Percentiles rank a stretch among this genome's conserved stretches.
Evolutionary conservation across 2,797 vertebrate genomes (phyloP).

Genomic region (Sebastes miniatus): DNA sequence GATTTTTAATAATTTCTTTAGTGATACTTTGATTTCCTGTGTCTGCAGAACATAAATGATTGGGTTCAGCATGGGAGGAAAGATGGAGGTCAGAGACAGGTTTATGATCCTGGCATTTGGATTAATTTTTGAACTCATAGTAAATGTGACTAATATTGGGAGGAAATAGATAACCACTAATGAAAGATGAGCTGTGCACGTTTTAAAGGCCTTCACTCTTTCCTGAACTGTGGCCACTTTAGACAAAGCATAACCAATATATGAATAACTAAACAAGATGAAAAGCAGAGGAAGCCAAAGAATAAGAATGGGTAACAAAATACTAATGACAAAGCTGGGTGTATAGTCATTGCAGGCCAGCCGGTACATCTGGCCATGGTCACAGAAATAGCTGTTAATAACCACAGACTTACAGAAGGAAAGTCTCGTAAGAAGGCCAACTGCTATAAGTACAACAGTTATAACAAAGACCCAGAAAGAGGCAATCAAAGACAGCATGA

Average conservation of each 20-base stretch:
- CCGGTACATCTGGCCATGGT: constrained; percentile 59
- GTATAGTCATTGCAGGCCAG: constrained; percentile 59
- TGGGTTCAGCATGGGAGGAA: constrained; percentile 72
- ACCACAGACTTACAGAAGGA: constrained; percentile 66
- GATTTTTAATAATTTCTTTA: constrained; percentile 40
- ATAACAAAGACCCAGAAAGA: constrained; percentile 32
- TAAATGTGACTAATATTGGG: constrained; percentile 53
- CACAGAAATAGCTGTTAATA: constrained; percentile 71
- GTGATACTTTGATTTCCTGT: constrained; percentile 64
- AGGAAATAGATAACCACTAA: constrained; percentile 63
- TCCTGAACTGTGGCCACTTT: constrained; percentile 38
- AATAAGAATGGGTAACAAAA: neutral
- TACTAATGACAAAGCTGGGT: neutral
- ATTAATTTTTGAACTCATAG: constrained; percentile 28
- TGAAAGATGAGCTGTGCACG: constrained; percentile 61
- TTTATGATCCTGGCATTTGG: constrained; percentile 69
- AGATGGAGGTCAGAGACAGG: constrained; percentile 43
- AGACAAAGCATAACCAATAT: constrained; percentile 37
- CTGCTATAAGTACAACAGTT: neutral
- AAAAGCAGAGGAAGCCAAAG: constrained; percentile 53
- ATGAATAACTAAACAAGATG: constrained; percentile 50
- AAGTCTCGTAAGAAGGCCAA: constrained; percentile 58
- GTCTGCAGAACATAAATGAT: constrained; percentile 74
- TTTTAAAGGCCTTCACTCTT: constrained; percentile 59
- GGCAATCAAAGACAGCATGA: constrained; percentile 52